These are phyloP conservation scores for Halichondria panicea DNA, from an alignment of 37 sponge, comb jelly and placozoan species.

Conservation along the genomic window DNA sequence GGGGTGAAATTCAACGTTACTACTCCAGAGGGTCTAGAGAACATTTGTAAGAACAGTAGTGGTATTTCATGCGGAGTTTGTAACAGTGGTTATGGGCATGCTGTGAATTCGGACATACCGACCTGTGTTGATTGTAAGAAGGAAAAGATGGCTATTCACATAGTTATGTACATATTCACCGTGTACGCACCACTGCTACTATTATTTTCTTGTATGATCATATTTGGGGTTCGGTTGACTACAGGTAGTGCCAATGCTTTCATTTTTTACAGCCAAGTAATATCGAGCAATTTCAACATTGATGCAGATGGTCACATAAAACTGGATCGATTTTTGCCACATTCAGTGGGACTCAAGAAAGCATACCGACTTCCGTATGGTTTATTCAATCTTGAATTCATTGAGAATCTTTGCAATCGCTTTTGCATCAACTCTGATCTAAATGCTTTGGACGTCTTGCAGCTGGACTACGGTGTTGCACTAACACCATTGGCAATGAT, in stretches of 20 bases:
- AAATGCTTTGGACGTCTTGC: conserved; percentile 20
- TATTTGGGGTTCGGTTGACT: conserved; percentile 36
- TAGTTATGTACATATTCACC: conserved; percentile 6
- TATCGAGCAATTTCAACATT: conserved; percentile 1
- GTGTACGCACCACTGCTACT: conserved; percentile 22
- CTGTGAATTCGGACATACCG: background rate
- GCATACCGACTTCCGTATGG: conserved; percentile 28
- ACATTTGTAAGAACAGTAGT: conserved; percentile 23
- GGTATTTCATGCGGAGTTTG: conserved; percentile 37
- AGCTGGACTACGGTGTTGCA: conserved; percentile 25
- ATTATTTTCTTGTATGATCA: conserved; percentile 21
- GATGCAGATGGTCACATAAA: background rate
- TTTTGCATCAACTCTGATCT: conserved; percentile 6
- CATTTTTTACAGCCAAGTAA: conserved; percentile 38
- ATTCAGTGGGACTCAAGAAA: background rate
- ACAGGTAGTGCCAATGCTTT: conserved; percentile 41
- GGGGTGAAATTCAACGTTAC: background rate
- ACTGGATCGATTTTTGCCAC: background rate
- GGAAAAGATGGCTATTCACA: background rate
- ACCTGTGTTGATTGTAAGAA: conserved; percentile 4
- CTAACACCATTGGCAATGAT: conserved; percentile 34
- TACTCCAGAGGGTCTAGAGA: background rate
- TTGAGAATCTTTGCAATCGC: background rate
- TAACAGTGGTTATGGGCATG: conserved; percentile 5
- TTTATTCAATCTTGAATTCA: conserved; percentile 36